Percentiles rank a stretch among this genome's conserved stretches.
Conservation (phyloP, 2,888 invertebrate genomes). For the Acronicta aceris region DNA sequence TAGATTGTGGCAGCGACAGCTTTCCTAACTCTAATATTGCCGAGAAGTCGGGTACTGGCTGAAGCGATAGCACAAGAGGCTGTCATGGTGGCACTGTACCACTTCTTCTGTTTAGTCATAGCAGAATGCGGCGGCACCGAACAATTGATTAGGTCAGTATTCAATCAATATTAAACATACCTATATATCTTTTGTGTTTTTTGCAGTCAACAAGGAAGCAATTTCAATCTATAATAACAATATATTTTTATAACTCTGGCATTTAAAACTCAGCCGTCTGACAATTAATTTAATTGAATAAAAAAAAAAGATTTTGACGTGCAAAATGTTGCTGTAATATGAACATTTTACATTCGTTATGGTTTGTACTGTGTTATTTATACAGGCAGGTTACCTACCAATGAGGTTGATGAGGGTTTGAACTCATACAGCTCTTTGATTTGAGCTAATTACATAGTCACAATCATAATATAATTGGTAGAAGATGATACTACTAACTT, state of each 20-base stretch:
- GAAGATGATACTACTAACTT: too few relatives aligned
- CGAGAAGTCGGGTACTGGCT: constrained; percentile 91
- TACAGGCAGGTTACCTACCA: too few relatives aligned
- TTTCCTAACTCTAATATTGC: constrained; percentile 89
- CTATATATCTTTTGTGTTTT: constrained; percentile 20
- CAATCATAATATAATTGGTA: too few relatives aligned
- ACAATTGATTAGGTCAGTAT: constrained; percentile 84
- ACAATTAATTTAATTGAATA: constrained; percentile 8
- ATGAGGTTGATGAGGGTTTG: too few relatives aligned
- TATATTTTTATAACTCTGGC: constrained; percentile 27
- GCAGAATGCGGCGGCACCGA: constrained; percentile 91
- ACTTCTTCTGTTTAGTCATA: constrained; percentile 91
- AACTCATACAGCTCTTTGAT: too few relatives aligned
- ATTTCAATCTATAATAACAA: constrained; percentile 44
- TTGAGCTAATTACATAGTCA: too few relatives aligned
- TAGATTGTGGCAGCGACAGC: constrained; percentile 90
- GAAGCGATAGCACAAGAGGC: constrained; percentile 92
- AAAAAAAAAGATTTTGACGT: constrained; percentile 1
- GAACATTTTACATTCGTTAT: too few relatives aligned
- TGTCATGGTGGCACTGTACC: constrained; percentile 92
- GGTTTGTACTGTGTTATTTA: too few relatives aligned
- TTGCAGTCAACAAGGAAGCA: constrained; percentile 45
- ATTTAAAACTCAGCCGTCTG: constrained; percentile 29
- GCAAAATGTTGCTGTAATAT: too few relatives aligned
- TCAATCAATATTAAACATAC: constrained; percentile 11